Base-by-base conservation (phyloP, 30 jellyfish, hydroid and myxozoan species). In the Haliclystus octoradiatus region DNA sequence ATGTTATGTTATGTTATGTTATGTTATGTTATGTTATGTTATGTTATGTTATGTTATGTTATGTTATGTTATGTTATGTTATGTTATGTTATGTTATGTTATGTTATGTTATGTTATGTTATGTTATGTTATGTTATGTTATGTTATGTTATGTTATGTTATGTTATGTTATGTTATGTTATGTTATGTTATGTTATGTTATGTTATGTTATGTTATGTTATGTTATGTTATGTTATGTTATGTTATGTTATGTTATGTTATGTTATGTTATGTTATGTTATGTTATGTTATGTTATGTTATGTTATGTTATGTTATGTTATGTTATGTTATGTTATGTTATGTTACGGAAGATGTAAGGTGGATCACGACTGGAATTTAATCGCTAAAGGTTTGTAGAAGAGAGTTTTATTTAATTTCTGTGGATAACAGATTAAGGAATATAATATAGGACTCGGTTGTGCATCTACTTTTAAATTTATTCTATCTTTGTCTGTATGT, bases 51-150 rank as follows among this genome's bases (percentile, higher is more conserved):
- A 53, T 53, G 26, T 31, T 53, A 4, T 53, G 68, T 31, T 53
- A 53, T 53, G 68, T 31, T 53, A 53, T 53, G 68, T 31, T 53
- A 53, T 53, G 68, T 31, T 53, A 53, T 53, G 68, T 31, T 53
- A 53, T 53, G 68, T 31, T 53, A 53, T 53, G 68, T 31, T 53
- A 53, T 53, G 68, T 31, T 53, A 53, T 53, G 68, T 31, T 53
- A 53, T 53, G 68, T 31, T 53, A 23, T 53, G 26, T 31, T 53
- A 53, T 53, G 68, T 31, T 53, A 53, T 53, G 68, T 31, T 53
- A 53, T 53, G 68, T 31, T 53, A 53, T 53, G 68, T 31, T 53
- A 53, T 53, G 68, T 31, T 53, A 53, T 53, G 68, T 31, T 53
- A 53, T 53, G 68, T 31, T 53, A 53, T 53, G 68, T 31, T 53